Evolutionary conservation across 2,797 vertebrate genomes (phyloP).

Genomic region (Hemitrygon akajei): DNA sequence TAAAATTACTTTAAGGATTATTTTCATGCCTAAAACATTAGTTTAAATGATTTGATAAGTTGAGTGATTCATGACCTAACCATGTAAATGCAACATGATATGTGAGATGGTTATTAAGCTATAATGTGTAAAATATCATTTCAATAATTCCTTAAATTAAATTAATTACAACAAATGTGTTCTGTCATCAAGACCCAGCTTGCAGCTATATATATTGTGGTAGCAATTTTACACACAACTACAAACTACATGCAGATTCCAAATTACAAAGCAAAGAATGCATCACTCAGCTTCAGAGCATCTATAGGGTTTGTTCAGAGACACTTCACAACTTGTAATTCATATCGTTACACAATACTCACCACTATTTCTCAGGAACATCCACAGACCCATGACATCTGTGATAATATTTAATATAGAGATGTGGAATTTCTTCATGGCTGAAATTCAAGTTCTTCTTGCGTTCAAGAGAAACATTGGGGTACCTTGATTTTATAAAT

Average conservation of each 20-base stretch:
- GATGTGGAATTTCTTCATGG: not conserved
- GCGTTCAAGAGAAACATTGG: not conserved
- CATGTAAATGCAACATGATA: not conserved
- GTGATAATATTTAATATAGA: not conserved
- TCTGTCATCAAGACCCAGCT: conserved; percentile 30
- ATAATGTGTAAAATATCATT: not conserved
- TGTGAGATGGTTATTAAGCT: not conserved
- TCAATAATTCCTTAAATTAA: conserved; percentile 11
- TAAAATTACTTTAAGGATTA: not conserved
- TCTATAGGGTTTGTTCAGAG: not conserved
- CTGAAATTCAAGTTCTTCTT: not conserved
- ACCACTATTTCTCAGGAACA: not conserved
- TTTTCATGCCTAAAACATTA: not conserved
- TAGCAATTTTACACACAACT: not conserved
- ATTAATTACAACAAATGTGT: conserved; percentile 1
- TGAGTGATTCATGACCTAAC: not conserved
- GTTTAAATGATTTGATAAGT: not conserved
- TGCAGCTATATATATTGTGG: not conserved
- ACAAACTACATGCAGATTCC: not conserved
- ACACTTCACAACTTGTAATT: not conserved
- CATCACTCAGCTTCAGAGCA: not conserved
- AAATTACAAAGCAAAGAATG: not conserved
- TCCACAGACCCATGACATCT: not conserved
- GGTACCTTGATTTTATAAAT: not conserved
- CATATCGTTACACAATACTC: not conserved